Evolutionary conservation across 2,797 vertebrate species (phyloP), one percentile per base, ranked within the genome.

Genomic region (Phylloscopus collybita): DNA sequence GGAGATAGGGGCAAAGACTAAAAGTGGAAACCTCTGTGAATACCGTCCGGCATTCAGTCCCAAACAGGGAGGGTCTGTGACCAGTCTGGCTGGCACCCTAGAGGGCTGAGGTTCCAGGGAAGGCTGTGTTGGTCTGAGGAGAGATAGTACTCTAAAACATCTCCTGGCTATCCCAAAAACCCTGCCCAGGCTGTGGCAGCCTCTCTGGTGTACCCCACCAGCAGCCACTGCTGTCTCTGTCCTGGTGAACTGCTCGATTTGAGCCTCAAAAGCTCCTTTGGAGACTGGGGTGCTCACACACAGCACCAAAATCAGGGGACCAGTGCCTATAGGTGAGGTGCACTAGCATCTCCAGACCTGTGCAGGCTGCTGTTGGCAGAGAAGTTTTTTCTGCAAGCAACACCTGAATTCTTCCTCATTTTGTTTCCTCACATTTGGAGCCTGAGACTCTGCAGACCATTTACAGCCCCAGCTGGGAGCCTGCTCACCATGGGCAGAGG

Each of bases 401-500:
- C 3, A 1, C 40, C n/a, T 27, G 17, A 76, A 70, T 34, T 51
- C 40, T 61, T 80, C 54, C 32, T 38, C 10, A 8, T 16, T 88
- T 79, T 81, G 40, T 23, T 21, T 59, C 69, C 85, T 89, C 38
- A 9, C 3, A 2, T 71, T 61, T 66, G 45, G 3, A 79, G 66
- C 44, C 20, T 26, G 71, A 65, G 51, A 47, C 79, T 91, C 25
- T 18, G 74, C 50, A 70, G 64, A 66, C 69, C 32, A 6, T 50
- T 3, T 53, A 44, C 40, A 60, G 45, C 16, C 40, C 8, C 19
- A 16, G 1, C 47, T 21, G 2, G 54, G 62, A 47, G 84, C 32
- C 54, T 0, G 0, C 36, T 84, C 60, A 15, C 51, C 18, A 3
- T 1, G 1, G 67, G 36, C 32, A 57, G 13, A 73, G 70, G 54